Evolutionary conservation across 2,797 vertebrate species (phyloP), one percentile per base, ranked within the genome.

Genomic region (Myotis vivesi): DNA sequence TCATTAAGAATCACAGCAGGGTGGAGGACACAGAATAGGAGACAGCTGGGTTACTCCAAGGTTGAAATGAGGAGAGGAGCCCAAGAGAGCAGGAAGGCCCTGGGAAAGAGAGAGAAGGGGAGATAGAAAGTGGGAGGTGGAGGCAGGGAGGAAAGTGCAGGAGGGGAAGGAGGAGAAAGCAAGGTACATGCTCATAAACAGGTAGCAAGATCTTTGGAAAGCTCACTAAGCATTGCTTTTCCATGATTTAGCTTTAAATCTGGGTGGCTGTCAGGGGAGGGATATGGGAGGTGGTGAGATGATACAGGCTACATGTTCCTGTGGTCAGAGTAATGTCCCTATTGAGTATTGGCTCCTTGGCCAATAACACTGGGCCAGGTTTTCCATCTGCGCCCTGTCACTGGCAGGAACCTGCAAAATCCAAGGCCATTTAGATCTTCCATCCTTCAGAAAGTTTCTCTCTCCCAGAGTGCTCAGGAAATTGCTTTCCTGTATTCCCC

Each of bases 1-100:
- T 96, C 92, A 89, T 92, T 89, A 94, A 85, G 92, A 33, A 62
- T 64, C 82, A 62, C 81, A 92, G 75, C 53, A 76, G 62, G 38
- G 12, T 73, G 13, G 10, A 91, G 86, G 88, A 79, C 72, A 84
- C 46, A 59, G 80, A 91, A 75, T 6, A 75, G 44, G 51, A 86
- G 51, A 22, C 25, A 90, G 55, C n/a, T 6, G 22, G 12, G 38
- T n/a, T 38, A 55, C 33, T 75, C 46, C 80, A 75, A 87, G 69
- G 82, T 86, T 95, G 83, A 33, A 46, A 49, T 4, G 77, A 86
- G 6, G 19, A 38, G 51, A 86, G 28, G 11, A 38, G 7, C 41
- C 13, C 0, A 6, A 33, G 44, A 23, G 44, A 79, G 49, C 3
- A 25, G 57, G 16, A 38, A 84, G n/a, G 46, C 12, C 28, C 69